A percentile compares a stretch with the other conserved stretches of the same genome.
These are phyloP conservation scores for Clarias platycephalus DNA, from an alignment of 2,797 vertebrate genomes.

Conservation along the genomic window DNA sequence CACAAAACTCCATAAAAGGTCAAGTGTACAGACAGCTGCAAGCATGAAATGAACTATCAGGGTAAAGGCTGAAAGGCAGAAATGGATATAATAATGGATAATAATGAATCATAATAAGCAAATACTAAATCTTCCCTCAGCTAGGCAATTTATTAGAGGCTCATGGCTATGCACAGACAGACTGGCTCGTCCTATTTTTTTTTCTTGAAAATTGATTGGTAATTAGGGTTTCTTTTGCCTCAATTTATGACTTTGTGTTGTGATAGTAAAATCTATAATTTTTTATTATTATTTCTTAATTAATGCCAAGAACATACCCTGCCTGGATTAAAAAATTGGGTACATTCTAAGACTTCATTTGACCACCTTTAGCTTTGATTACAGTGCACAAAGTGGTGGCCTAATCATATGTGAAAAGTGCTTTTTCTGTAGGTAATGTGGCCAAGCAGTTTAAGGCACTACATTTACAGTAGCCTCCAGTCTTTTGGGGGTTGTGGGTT, in stretches of 20 bases:
- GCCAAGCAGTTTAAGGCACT: no score
- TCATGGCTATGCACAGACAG: not conserved
- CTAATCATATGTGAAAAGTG: no score
- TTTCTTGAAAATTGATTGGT: not conserved
- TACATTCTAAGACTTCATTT: no score
- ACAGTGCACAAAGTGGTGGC: no score
- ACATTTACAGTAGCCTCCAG: no score
- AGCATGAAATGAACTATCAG: not conserved
- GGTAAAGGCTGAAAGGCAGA: slow-evolving; percentile 3
- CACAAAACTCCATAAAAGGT: not conserved
- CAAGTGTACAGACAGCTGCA: not conserved
- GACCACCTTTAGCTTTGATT: no score
- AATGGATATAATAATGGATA: not conserved
- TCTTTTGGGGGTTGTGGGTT: no score
- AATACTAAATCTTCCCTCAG: not conserved
- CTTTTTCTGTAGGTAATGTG: no score
- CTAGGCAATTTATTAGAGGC: not conserved
- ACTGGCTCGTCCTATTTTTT: not conserved
- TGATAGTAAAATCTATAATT: not conserved
- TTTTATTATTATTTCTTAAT: not conserved
- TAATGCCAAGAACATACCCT: not conserved
- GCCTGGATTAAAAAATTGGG: not conserved
- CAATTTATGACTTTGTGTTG: not conserved
- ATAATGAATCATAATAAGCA: not conserved
- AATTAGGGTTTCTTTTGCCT: not conserved